Base-by-base conservation (phyloP, 1,140 invertebrate species). In the Asobara japonica region DNA sequence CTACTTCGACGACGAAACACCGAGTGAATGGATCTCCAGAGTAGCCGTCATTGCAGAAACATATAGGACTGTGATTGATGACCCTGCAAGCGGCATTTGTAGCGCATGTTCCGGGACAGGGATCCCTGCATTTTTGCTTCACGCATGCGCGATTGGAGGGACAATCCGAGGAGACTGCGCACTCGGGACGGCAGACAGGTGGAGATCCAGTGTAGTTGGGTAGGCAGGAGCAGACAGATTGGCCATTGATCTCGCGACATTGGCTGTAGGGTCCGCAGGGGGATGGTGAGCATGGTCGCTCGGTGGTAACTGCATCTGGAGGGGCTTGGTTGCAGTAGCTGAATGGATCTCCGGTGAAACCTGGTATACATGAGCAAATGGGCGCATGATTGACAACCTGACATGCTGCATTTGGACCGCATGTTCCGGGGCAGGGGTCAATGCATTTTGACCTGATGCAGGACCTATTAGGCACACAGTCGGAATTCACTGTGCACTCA, bases 371-470 rank as follows among this genome's bases (percentile, higher is more conserved):
- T 25, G 89, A 90, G 79, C 94, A 96, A 31, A 90, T 90, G 70
- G 92, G 93, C 60, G 91, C 89, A 85, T 94, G 93, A 77, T 91
- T 92, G 65, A 91, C 89, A 0, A 93, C 92, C 78, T 89, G 86
- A 83, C 94, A 95, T 67, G 92, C 88, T 27, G 92, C 90, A 76
- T 91, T 91, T 61, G 88, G 85, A 51, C 94, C 94, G 84, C 95
- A 96, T 27, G 92, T 91, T 16, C 94, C 93, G 25, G 91, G 90
- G 81, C 94, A 96, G 68, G 94, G 94, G 83, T 93, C 91, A 69
- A 84, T 85, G 86, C 94, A 96, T 86, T 91, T 93, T 77, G 93
- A 90, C 75, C 91, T 90, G 48, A 93, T 88, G 81, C 94, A 96
- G 48, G 93, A 93, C 75, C 91, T 86, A 85, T 93, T 92, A 72